A percentile compares a stretch with the other conserved stretches of the same genome.
Evolutionary conservation across 2,113 vertebrate species (phyloP).

Genomic region (Danio rerio): GRCz12tu NC_133189.1:18174501-18175000

Average conservation of each 20-base stretch:
- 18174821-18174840: neutral
- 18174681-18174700: constrained; percentile 52
- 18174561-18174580: constrained; percentile 38
- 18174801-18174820: neutral
- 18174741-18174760: constrained; percentile 56
- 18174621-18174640: constrained; percentile 63
- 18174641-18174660: constrained; percentile 53
- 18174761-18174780: constrained; percentile 55
- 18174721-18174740: constrained; percentile 52
- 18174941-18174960: neutral
- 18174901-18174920: neutral
- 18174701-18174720: constrained; percentile 68
- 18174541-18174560: constrained; percentile 44
- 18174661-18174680: constrained; percentile 41
- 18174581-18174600: constrained; percentile 29
- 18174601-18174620: constrained; percentile 49
- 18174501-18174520: constrained; percentile 9
- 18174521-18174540: neutral
- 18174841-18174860: neutral
- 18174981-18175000: neutral
- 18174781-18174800: constrained; percentile 53
- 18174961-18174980: neutral
- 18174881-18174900: neutral
- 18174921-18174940: neutral
- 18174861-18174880: neutral